These are phyloP conservation scores for Cervus canadensis DNA, from an alignment of 2,113 vertebrate genomes.

Conservation along the genomic window DNA sequence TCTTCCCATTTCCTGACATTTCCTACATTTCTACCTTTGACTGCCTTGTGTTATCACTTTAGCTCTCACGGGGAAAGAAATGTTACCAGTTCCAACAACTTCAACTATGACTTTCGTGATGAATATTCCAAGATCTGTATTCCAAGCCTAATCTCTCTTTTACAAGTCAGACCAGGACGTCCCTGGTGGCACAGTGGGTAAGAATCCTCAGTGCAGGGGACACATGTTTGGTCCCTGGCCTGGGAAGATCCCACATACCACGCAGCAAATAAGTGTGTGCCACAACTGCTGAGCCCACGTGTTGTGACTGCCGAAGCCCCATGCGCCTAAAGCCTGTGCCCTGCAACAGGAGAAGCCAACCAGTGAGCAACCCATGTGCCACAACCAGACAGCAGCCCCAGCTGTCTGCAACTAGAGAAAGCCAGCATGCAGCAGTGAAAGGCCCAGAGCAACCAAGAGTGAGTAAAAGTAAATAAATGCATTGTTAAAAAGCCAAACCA, in stretches of 20 bases:
- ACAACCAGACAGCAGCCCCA: background rate
- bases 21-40: background rate
- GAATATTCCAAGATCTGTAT: background rate
- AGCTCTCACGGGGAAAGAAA: background rate
- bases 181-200: background rate
- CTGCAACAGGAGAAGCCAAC: background rate
- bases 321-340: background rate
- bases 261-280: background rate
- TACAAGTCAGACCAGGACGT: background rate
- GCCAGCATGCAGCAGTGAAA: background rate
- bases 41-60: background rate
- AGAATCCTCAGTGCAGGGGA: background rate
- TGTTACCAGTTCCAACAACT: background rate
- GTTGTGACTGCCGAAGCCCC: background rate
- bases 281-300: background rate
- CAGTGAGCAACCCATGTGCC: background rate
- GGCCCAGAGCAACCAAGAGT: background rate
- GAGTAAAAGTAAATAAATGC: background rate
- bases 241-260: background rate
- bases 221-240: background rate
- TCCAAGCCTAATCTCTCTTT: background rate
- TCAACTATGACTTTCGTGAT: background rate
- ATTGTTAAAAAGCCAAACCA: background rate
- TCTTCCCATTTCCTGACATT: background rate
- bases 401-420: background rate